Base-by-base conservation (phyloP, 2,888 invertebrate species). In the Lysandra coridon region DNA sequence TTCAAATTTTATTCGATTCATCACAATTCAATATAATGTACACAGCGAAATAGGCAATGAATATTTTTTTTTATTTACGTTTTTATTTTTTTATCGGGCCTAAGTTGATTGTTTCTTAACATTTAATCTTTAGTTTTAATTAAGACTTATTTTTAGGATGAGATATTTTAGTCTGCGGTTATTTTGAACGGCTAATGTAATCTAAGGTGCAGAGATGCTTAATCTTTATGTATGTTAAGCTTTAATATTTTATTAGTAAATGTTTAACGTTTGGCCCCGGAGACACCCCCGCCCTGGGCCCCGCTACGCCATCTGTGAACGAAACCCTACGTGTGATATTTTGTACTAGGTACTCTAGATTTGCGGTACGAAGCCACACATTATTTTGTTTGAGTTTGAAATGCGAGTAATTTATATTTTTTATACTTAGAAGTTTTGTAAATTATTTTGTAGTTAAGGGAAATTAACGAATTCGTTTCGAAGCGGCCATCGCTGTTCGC, bases 161-260 rank as follows among this genome's bases (percentile, higher is more conserved):
- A 94, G 93, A 94, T 93, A 93, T 94, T 94, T 93, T 94, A 93
- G 93, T 91, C 93, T 91, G 93, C 94, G 92, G 94, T 94, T 94
- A 94, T 93, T 94, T 94, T 93, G 89, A 91, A 94, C 92, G 94
- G 93, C 94, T 94, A 94, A 94, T 94, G 91, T 94, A 92, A 92
- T 90, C 85, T 93, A 93, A 94, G 94, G 92, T 93, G 94, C 94
- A 94, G 94, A 94, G 89, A 94, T 94, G 94, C 94, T 94, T 94
- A 93, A 93, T 93, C 93, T 94, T 94, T 94, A 94, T 94, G 92
- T 94, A 94, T 94, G 94, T 94, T 94, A 94, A 94, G 94, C 94
- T 94, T 94, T 94, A 94, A 94, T 94, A 94, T 94, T 94, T 94
- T 94, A 94, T 94, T 94, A 94, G 92, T 94, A 91, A 94, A 94